Percentiles rank a stretch among this genome's conserved stretches.
Evolutionary conservation across 2,888 invertebrate species (phyloP).

Genomic region (Bursaphelenchus okinawaensis): DNA sequence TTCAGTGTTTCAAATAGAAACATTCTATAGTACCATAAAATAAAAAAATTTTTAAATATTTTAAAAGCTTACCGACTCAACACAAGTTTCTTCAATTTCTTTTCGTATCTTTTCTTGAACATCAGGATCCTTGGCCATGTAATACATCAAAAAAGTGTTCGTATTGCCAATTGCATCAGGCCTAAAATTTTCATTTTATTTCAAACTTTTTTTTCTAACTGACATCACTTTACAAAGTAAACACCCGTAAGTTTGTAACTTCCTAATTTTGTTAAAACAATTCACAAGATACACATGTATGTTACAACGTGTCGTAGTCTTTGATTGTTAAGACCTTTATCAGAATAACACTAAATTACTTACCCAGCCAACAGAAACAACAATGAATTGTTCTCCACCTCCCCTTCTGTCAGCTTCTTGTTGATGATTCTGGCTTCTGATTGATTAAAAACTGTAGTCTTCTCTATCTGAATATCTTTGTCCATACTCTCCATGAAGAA

Average conservation of each 20-base stretch:
- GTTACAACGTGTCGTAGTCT: no score
- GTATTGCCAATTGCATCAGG: conserved; percentile 62
- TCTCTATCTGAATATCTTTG: conserved; percentile 17
- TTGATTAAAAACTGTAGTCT: not conserved
- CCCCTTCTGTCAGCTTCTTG: not conserved
- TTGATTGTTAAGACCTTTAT: no score
- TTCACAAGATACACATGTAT: no score
- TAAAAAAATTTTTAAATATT: not conserved
- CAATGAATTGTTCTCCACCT: not conserved
- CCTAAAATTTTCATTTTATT: conserved; percentile 15
- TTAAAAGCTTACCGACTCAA: conserved; percentile 15
- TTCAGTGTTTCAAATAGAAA: conserved; percentile 4
- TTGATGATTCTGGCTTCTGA: conserved; percentile 1
- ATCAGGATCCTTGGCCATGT: conserved; percentile 25
- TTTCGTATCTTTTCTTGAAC: conserved; percentile 18
- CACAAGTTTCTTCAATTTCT: conserved; percentile 17
- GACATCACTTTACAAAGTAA: no score
- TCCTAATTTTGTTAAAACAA: no score
- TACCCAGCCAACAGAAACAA: not conserved
- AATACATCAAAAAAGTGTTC: conserved; percentile 55
- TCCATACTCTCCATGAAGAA: conserved; percentile 37
- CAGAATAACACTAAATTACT: no score
- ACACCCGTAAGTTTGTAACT: not conserved
- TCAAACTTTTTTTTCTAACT: not conserved
- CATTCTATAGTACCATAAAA: no score